Conservation (phyloP, 2,888 invertebrate genomes). For the Ectemnius lituratus region DNA sequence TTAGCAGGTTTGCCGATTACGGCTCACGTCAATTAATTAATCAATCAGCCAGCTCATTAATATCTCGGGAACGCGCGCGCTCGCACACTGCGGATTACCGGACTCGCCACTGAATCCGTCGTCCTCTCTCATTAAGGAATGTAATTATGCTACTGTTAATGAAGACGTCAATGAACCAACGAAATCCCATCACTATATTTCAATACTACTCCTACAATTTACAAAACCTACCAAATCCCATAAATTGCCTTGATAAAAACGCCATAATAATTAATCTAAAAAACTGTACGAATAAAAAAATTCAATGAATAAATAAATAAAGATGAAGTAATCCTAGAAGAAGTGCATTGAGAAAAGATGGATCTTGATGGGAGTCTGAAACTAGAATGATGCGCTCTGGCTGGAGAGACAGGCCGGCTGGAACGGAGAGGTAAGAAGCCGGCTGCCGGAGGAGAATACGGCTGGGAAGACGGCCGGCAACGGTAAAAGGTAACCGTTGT, state of each 20-base stretch:
- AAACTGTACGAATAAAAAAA: too few species aligned
- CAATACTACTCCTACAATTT: too few species aligned
- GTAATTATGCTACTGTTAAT: constrained; percentile 19
- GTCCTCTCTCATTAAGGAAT: constrained; percentile 6
- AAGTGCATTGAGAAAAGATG: too few species aligned
- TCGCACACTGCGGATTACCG: constrained; percentile 11
- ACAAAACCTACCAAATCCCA: too few species aligned
- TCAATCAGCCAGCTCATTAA: constrained; percentile 4
- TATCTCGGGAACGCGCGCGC: not conserved
- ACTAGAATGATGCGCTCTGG: not conserved
- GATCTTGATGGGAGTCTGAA: not conserved
- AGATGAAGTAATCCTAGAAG: too few species aligned
- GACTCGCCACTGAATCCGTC: not conserved
- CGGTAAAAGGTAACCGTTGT: constrained; percentile 71
- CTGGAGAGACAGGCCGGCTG: not conserved
- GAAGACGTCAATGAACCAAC: not conserved
- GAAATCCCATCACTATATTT: too few species aligned
- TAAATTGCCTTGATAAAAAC: too few species aligned
- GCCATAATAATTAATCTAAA: too few species aligned
- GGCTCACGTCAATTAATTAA: not conserved
- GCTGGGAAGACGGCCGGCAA: constrained; percentile 63
- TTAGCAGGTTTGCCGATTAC: not conserved
- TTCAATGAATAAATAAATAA: too few species aligned
- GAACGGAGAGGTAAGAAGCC: constrained; percentile 41
- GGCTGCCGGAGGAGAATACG: constrained; percentile 52